phyloP scores from a whole-genome alignment of 2,113 vertebrate species.

The Apus apus region DNA sequence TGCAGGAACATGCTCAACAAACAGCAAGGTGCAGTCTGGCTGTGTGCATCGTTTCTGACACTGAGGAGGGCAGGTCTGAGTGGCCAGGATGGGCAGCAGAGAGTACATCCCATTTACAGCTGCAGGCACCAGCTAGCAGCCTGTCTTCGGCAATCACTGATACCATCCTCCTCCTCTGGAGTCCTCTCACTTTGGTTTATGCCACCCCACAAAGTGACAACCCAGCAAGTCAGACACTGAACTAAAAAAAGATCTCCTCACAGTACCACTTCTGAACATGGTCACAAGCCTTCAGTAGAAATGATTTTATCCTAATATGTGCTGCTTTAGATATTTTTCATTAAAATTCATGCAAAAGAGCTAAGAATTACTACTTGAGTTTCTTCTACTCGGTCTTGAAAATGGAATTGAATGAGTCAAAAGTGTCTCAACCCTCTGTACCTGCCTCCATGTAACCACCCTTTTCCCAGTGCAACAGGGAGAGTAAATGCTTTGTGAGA shows the following conservation, averaged over 20 bases:
- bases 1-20: neutral
- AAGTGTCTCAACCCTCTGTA: neutral
- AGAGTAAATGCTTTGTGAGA: neutral
- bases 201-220: fast-evolving
- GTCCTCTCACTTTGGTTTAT: neutral
- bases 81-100: neutral
- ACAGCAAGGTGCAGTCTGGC: neutral
- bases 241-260: neutral
- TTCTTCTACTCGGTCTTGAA: neutral
- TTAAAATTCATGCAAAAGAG: neutral
- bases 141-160: neutral
- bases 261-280: neutral
- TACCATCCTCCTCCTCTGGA: neutral
- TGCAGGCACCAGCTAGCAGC: neutral
- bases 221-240: neutral
- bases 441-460: neutral
- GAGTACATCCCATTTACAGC: neutral
- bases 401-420: neutral
- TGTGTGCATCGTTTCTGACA: neutral
- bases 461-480: fast-evolving
- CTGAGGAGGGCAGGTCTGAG: neutral
- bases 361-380: neutral
- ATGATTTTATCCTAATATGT: neutral
- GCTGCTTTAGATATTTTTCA: neutral
- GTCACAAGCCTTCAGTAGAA: neutral